Evolutionary conservation across 1,140 invertebrate genomes (phyloP).

Genomic region (Antheraea mylitta): DNA sequence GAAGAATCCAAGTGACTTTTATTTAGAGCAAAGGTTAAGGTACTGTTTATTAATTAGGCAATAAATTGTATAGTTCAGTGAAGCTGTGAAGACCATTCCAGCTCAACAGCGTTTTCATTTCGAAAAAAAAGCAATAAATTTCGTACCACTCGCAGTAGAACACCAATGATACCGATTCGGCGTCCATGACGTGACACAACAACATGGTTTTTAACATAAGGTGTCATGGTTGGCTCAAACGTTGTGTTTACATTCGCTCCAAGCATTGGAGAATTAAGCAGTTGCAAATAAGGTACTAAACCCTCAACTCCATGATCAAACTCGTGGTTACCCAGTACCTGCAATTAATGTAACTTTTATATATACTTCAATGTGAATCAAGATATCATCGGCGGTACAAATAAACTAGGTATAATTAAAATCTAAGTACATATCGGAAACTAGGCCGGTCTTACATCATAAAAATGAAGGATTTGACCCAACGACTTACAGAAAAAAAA

Average conservation of each 20-base stretch:
- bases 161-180: conserved; percentile 91
- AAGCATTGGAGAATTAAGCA: conserved; percentile 83
- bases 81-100: no score
- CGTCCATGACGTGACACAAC: conserved; percentile 80
- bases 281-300: conserved; percentile 85
- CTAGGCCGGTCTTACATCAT: no score
- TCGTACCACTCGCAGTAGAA: conserved; percentile 79
- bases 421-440: no score
- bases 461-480: no score
- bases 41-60: not conserved
- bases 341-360: conserved; percentile 19
- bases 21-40: no score
- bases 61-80: no score
- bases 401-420: no score
- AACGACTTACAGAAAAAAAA: no score
- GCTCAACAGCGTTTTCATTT: no score
- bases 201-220: conserved; percentile 81
- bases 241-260: conserved; percentile 88
- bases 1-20: no score
- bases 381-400: not conserved
- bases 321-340: conserved; percentile 94
- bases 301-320: conserved; percentile 90
- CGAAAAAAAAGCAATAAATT: conserved; percentile 9
- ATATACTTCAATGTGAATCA: not conserved
- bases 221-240: conserved; percentile 84